Base-by-base conservation (phyloP, 2,888 invertebrate species). In the Charanyca ferruginea region DNA sequence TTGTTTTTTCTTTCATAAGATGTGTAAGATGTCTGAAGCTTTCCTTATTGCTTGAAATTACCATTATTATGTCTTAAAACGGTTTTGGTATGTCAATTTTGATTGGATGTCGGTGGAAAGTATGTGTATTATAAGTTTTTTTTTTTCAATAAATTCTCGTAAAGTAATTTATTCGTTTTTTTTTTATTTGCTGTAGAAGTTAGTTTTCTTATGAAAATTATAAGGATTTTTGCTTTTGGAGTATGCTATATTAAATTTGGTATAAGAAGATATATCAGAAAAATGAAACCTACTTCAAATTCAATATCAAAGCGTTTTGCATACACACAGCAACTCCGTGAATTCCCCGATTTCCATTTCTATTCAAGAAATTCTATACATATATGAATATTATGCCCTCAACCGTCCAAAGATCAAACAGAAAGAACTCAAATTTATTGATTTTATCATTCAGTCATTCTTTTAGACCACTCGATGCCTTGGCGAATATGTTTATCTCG, bases 41-140 rank as follows among this genome's bases (percentile, higher is more conserved):
- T 79, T 78, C 62, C 66, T 61, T 75, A 63, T 54, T 38, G 57
- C 11, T 59, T 18, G 35, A 42, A 48, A 63, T 63, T 71, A 71
- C 55, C 54, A 73, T 77, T 81, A 80, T 78, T 76, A 64, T 76
- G 75, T 59, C 49, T 55, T 63, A 20, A 61, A 73, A 51, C 63
- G n/a, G 9, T 63, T 73, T 58, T 74, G 23, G 47, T 48, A 57
- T 73, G 73, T 61, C 73, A 52, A 73, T 73, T 32, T 32, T 25
- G 68, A 41, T 74, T 68, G 57, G 22, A 48, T 42, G 61, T 47
- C 45, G 11, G 45, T 45, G 28, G 25, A 51, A 44, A 42, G 16
- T 65, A 48, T 66, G 55, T 73, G 38, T 62, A 44, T 73, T 51
- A 16, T 71, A 53, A 48, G 65, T 18, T 38, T 49, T 16, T 42